phyloP scores from a whole-genome alignment of 2,113 vertebrate genomes.

The Pomatostomus ruficeps region DNA sequence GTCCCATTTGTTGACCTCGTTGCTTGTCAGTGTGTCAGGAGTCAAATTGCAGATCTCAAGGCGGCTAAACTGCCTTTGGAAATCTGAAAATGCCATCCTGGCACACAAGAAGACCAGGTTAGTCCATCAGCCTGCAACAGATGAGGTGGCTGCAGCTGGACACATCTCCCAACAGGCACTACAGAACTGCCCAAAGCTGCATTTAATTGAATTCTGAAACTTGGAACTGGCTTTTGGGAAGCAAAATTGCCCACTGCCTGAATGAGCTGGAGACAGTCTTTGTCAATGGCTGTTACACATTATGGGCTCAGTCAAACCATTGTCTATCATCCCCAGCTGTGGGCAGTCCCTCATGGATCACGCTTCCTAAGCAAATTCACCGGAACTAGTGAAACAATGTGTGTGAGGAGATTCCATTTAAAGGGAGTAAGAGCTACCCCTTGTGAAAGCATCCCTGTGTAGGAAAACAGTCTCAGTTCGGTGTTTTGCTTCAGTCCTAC shows the following conservation, averaged over 20 bases:
- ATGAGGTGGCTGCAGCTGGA: not conserved
- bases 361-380: not conserved
- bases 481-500: not conserved
- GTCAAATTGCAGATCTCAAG: conserved; percentile 88
- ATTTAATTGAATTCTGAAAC: not conserved
- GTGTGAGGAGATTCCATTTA: not conserved
- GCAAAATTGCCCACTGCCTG: not conserved
- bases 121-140: not conserved
- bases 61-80: conserved; percentile 76
- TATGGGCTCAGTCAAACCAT: not conserved
- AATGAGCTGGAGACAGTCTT: not conserved
- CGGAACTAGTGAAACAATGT: not conserved
- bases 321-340: not conserved
- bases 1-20: conserved; percentile 73
- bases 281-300: not conserved
- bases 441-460: not conserved
- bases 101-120: not conserved
- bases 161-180: not conserved
- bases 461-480: not conserved
- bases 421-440: not conserved
- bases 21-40: conserved; percentile 73
- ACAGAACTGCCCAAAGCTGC: not conserved
- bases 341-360: not conserved
- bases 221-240: not conserved
- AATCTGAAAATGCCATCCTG: conserved; percentile 88